Evolutionary conservation across 2,888 invertebrate genomes (phyloP), one percentile per base, ranked within the genome.

Genomic region (Laspeyria flexula): DNA sequence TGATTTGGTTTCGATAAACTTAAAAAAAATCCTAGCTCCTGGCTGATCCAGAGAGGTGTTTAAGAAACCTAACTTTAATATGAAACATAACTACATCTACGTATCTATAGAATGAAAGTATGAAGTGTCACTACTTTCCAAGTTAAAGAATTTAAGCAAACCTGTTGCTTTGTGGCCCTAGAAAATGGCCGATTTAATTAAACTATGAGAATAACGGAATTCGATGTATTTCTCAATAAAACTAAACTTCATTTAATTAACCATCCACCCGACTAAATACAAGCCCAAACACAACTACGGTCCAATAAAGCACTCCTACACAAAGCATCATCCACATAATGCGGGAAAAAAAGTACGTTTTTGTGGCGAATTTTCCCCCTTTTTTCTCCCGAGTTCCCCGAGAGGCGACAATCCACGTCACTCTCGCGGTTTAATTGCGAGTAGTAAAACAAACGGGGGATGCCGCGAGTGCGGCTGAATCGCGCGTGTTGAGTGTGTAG

Each of bases 361-460:
- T 69, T 68, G 60, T 55, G 52, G 54, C 58, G 50, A 49, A 71
- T 65, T 66, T 73, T 67, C 66, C 66, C 75, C 68, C 79, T 81
- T 81, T 45, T 77, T 80, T 78, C 60, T 61, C 62, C 47, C 33
- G 62, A 71, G 67, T 62, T 68, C 67, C 72, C 71, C 74, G 80
- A 55, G 77, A 75, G 76, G 86, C 81, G 88, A 90, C 89, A 91
- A 90, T 89, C 86, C 86, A 81, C 81, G 84, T 87, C 90, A 90
- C 90, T 90, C 90, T 87, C 86, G 82, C 86, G 82, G 81, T 81
- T 89, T 91, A 91, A 91, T 90, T 91, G 90, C 90, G 81, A 89
- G 85, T 80, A 81, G 84, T 86, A 85, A 87, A 87, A 89, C 89
- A 90, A 88, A 87, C 86, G 86, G 83, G 86, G 82, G 76, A 71